phyloP scores from a whole-genome alignment of 1,140 invertebrate species.

The Listronotus oregonensis region DNA sequence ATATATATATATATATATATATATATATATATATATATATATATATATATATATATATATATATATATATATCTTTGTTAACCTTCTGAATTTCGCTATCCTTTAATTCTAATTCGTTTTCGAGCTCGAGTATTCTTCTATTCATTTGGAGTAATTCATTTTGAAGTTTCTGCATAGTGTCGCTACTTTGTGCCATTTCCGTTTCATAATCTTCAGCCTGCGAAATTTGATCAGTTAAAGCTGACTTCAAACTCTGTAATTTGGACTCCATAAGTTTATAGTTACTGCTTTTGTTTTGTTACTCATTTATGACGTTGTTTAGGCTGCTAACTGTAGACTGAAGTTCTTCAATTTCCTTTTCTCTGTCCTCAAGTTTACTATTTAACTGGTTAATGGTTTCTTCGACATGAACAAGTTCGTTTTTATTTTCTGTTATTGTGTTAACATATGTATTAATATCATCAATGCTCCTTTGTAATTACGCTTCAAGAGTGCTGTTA shows the following conservation, averaged over 20 bases:
- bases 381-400: slow-evolving; percentile 43
- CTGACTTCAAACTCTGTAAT: slow-evolving; percentile 35
- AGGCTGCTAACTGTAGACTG: slow-evolving; percentile 45
- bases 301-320: slow-evolving; percentile 42
- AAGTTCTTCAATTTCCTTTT: slow-evolving; percentile 43
- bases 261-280: slow-evolving; percentile 42
- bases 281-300: slow-evolving; percentile 42
- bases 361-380: slow-evolving; percentile 38
- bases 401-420: slow-evolving; percentile 46
- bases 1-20: too few species aligned
- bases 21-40: too few species aligned
- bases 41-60: too few species aligned
- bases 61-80: slow-evolving; percentile 44
- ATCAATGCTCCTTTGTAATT: slow-evolving; percentile 51
- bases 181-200: slow-evolving; percentile 39
- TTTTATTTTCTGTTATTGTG: slow-evolving; percentile 56
- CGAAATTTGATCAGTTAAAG: slow-evolving; percentile 37
- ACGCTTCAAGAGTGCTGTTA: slow-evolving; percentile 56
- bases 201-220: slow-evolving; percentile 42
- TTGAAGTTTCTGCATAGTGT: slow-evolving; percentile 41
- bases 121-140: slow-evolving; percentile 39
- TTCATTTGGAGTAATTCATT: slow-evolving; percentile 34
- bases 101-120: slow-evolving; percentile 46
- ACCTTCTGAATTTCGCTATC: slow-evolving; percentile 42
- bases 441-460: slow-evolving; percentile 56